Conservation (phyloP, 2,888 invertebrate genomes). For the Taphrorychus bicolor region DNA sequence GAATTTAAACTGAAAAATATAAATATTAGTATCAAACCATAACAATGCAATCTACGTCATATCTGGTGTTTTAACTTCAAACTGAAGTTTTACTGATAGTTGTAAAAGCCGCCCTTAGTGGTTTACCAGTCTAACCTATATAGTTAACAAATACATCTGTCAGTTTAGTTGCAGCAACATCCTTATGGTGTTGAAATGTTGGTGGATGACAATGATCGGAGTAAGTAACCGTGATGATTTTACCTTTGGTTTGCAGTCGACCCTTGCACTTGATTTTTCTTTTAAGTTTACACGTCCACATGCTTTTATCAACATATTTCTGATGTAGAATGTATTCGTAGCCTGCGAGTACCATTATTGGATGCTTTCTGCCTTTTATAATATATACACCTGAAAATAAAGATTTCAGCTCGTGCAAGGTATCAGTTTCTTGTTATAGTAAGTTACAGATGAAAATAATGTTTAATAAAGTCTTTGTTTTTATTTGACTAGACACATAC, state of each 20-base stretch:
- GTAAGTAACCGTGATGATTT: neutral
- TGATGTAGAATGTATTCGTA: constrained; percentile 13
- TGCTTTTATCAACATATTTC: neutral
- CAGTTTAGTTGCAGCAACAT: neutral
- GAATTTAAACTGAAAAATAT: no score
- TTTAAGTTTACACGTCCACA: constrained; percentile 16
- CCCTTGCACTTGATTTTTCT: constrained; percentile 11
- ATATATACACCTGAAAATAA: neutral
- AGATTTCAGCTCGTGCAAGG: no score
- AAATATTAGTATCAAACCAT: no score
- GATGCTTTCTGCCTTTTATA: constrained; percentile 3
- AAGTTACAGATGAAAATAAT: no score
- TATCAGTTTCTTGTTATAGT: no score
- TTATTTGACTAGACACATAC: no score
- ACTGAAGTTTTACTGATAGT: no score
- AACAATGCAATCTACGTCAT: no score
- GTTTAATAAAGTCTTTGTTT: no score
- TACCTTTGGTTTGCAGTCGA: constrained; percentile 4
- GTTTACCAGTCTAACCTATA: no score
- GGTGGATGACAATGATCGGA: constrained; percentile 8
- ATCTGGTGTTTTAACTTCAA: no score
- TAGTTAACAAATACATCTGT: neutral
- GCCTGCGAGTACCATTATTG: constrained; percentile 14
- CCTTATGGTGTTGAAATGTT: neutral
- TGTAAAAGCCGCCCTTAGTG: no score